These are phyloP conservation scores for Hormaphis cornu DNA, from an alignment of 1,140 invertebrate genomes.

Conservation along the genomic window DNA sequence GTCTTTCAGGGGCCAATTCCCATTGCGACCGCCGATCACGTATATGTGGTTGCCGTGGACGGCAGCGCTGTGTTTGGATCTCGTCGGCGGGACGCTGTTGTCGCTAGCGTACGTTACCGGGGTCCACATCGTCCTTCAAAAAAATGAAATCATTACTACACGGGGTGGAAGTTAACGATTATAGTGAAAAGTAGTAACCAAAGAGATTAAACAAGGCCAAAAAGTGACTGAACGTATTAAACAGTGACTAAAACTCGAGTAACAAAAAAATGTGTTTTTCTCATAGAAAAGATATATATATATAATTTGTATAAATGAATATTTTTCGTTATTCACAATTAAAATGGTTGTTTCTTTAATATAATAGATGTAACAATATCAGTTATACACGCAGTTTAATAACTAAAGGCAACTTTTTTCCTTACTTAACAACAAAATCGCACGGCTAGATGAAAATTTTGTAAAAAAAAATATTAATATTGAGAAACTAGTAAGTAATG, in stretches of 20 bases:
- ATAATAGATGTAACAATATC: too few relatives aligned
- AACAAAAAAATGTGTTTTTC: background rate
- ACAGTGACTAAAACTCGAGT: background rate
- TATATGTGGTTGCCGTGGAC: slow-evolving; percentile 64
- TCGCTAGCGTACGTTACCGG: slow-evolving; percentile 35
- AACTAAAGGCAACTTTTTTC: too few relatives aligned
- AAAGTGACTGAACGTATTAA: background rate
- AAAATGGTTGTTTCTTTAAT: too few relatives aligned
- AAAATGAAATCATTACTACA: background rate
- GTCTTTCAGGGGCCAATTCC: slow-evolving; percentile 70
- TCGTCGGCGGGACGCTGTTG: slow-evolving; percentile 36
- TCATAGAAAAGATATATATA: background rate
- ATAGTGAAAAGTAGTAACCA: background rate
- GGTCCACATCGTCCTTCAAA: slow-evolving; percentile 37
- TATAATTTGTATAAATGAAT: background rate
- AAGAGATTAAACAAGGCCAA: background rate
- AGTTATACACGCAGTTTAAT: too few relatives aligned
- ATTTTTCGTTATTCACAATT: background rate
- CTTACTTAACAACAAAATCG: too few relatives aligned
- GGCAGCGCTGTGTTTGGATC: slow-evolving; percentile 69
- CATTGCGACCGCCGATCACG: slow-evolving; percentile 70
- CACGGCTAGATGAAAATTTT: too few relatives aligned
- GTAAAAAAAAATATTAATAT: too few relatives aligned
- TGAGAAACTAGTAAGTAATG: too few relatives aligned
- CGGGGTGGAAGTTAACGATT: background rate